phyloP scores from a whole-genome alignment of 2,113 vertebrate genomes.

The Tylochromis polylepis region DNA sequence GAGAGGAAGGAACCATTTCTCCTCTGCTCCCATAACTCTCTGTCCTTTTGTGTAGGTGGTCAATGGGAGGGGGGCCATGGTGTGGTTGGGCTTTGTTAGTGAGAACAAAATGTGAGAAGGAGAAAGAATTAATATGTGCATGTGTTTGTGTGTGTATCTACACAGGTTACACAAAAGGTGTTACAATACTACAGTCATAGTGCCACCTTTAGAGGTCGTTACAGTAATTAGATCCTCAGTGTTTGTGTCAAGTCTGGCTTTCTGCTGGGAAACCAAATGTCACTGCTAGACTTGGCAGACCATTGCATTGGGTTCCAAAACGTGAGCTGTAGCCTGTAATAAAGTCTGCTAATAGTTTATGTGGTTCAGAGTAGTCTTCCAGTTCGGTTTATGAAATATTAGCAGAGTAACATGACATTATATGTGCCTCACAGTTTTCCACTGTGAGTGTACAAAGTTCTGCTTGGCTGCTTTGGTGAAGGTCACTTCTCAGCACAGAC shows the following conservation, averaged over 20 bases:
- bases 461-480: constrained; percentile 44
- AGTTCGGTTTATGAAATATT: constrained; percentile 26
- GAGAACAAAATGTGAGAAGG: constrained; percentile 35
- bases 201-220: constrained; percentile 23
- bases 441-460: background rate
- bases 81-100: constrained; percentile 25
- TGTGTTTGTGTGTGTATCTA: background rate
- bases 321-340: constrained; percentile 24
- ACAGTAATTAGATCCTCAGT: constrained; percentile 16
- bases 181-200: constrained; percentile 7
- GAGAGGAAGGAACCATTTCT: background rate
- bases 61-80: constrained; percentile 11
- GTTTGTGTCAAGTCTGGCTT: constrained; percentile 11
- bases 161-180: constrained; percentile 9
- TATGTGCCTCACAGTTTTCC: constrained; percentile 36
- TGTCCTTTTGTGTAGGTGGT: constrained; percentile 27
- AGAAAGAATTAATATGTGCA: background rate
- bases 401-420: constrained; percentile 13
- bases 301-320: constrained; percentile 25
- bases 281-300: constrained; percentile 33
- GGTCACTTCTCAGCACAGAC: constrained; percentile 35
- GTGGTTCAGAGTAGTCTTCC: constrained; percentile 23
- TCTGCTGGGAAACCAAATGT: constrained; percentile 43
- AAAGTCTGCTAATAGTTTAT: constrained; percentile 16
- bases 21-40: background rate